phyloP scores from a whole-genome alignment of 2,888 invertebrate species.

The Nomada ferruginata region DNA sequence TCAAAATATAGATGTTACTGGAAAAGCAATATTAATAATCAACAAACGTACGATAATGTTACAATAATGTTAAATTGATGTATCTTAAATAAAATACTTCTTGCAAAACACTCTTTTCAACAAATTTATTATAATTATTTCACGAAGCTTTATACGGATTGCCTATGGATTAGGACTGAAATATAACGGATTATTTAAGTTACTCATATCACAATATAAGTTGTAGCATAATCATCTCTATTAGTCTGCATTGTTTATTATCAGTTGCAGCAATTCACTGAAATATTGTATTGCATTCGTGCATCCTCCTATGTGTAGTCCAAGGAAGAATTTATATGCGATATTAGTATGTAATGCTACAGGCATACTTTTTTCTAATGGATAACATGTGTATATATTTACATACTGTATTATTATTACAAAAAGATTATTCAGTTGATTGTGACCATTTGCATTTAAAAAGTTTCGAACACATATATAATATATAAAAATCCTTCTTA shows the following conservation, averaged over 20 bases:
- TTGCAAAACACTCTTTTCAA: conserved; percentile 9
- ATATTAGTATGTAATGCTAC: conserved; percentile 58
- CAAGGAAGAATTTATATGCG: conserved; percentile 63
- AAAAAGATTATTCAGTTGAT: conserved; percentile 71
- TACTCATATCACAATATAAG: conserved; percentile 30
- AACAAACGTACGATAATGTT: not conserved
- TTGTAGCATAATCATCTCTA: conserved; percentile 66
- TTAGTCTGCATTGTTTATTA: conserved; percentile 52
- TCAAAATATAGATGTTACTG: conserved; percentile 7
- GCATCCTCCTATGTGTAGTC: conserved; percentile 47
- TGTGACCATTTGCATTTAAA: conserved; percentile 71
- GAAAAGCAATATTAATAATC: conserved; percentile 2
- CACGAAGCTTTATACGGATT: conserved; percentile 41
- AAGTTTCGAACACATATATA: conserved; percentile 56
- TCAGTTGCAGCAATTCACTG: conserved; percentile 55
- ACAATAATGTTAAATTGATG: conserved; percentile 17
- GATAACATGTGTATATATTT: conserved; percentile 72
- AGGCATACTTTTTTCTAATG: conserved; percentile 56
- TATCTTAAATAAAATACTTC: conserved; percentile 35
- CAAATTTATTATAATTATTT: conserved; percentile 30
- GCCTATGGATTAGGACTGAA: conserved; percentile 39
- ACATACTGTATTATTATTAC: conserved; percentile 67
- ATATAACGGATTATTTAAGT: conserved; percentile 34
- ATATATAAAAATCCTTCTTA: conserved; percentile 40
- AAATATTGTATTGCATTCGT: conserved; percentile 43